phyloP scores from a whole-genome alignment of 2,797 vertebrate species.

The Sitta carolinensis region DNA sequence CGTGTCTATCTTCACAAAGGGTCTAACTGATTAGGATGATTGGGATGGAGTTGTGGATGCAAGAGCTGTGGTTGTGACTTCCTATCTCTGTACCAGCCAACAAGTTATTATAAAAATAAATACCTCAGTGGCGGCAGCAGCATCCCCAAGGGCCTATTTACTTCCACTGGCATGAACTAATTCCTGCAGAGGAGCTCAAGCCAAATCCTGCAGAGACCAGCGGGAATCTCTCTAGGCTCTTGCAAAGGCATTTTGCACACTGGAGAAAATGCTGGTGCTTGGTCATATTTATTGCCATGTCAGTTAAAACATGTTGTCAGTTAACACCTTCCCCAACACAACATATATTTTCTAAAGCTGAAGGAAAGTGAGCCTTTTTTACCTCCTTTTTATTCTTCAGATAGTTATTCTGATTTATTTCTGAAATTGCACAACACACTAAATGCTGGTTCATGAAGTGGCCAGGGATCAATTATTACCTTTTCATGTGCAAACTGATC shows the following conservation, averaged over 20 bases:
- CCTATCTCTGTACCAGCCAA: background rate
- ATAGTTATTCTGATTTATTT: conserved; percentile 35
- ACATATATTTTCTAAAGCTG: conserved; percentile 21
- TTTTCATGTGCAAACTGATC: background rate
- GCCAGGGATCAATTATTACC: conserved; percentile 33
- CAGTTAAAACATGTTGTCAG: conserved; percentile 40
- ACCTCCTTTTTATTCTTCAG: conserved; percentile 26
- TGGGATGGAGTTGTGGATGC: background rate
- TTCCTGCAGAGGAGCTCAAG: conserved; percentile 52
- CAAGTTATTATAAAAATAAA: conserved; percentile 59
- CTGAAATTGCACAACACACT: background rate
- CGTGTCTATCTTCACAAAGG: background rate
- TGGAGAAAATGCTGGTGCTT: conserved; percentile 2
- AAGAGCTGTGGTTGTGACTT: background rate
- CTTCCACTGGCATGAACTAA: conserved; percentile 34
- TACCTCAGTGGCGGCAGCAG: conserved; percentile 12
- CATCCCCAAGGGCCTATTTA: conserved; percentile 18
- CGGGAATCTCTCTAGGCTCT: conserved; percentile 11
- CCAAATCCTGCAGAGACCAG: conserved; percentile 57
- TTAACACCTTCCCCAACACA: conserved; percentile 49
- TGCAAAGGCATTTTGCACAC: conserved; percentile 7
- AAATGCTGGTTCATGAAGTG: background rate
- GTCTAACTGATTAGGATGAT: background rate
- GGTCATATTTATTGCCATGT: conserved; percentile 43
- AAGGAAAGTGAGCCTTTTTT: background rate